Evolutionary conservation across 92 coral and sea anemone genomes (phyloP), one percentile per base, ranked within the genome.

Genomic region (Porites rus): DNA sequence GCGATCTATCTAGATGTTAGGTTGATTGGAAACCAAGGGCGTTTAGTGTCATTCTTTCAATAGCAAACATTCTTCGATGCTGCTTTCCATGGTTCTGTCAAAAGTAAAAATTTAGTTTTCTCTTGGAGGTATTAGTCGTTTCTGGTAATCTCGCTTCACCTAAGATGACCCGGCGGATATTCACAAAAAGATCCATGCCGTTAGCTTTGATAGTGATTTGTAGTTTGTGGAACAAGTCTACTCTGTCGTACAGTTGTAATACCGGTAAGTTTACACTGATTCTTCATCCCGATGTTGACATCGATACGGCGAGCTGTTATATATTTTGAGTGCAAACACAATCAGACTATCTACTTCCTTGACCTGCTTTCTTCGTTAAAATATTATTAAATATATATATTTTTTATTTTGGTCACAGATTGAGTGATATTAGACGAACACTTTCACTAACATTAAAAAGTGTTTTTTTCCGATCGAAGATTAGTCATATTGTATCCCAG

Each of bases 241-340:
- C 52, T 72, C 51, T 20, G 70, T 50, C 80, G 17, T 83, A 80
- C n/a, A 18, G 52, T 17, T 83, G 87, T 11, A 13, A 73, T 51
- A 64, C 51, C 11, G 87, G 87, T 83, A 74, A 74, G 87, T 73
- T 70, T 1, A 17, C 58, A 1, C 10, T 38, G 3, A 22, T 69
- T 67, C 7, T 56, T 22, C 19, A 25, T 56, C 16, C 61, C 11
- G 16, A 56, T 56, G 16, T 38, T 38, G 46, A 38, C 46, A 38
- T 38, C 46, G 6, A 4, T 38, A 38, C 0, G 46, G 6, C 46
- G 46, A 38, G 46, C 46, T 38, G 46, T 38, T 38, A 38, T 38
- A 38, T 38, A 38, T 38, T 38, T 38, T 38, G 46, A 38, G 46
- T 38, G 46, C 46, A 38, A 38, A 38, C 46, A 4, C 31, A 28